Evolutionary conservation across 2,113 vertebrate genomes (phyloP).

Genomic region (Loxodonta africana): DNA sequence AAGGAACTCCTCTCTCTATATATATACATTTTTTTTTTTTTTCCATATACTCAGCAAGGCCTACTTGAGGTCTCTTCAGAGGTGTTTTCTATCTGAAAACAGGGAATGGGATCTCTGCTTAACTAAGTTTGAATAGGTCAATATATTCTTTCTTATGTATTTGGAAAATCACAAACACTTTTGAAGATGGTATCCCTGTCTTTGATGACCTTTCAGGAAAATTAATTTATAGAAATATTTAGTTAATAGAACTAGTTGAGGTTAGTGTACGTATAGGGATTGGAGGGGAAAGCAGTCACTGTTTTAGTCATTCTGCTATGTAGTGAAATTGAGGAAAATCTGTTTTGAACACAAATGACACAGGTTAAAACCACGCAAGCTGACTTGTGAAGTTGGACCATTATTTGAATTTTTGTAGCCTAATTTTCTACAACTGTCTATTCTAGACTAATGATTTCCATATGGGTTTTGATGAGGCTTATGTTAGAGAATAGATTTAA

Average conservation of each 20-base stretch:
- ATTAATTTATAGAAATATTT: not conserved
- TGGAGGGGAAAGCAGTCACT: not conserved
- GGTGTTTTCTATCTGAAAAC: not conserved
- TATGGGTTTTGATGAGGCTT: not conserved
- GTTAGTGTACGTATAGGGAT: not conserved
- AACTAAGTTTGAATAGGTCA: not conserved
- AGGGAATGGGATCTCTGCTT: rapidly evolving
- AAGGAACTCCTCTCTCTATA: no score
- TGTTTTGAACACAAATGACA: not conserved
- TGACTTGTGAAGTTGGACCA: not conserved
- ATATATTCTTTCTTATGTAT: not conserved
- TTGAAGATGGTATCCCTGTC: not conserved
- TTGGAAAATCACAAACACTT: no score
- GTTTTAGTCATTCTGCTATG: not conserved
- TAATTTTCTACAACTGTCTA: not conserved
- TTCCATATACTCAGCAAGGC: not conserved
- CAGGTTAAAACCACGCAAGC: not conserved
- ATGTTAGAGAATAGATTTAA: not conserved
- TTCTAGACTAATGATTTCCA: not conserved
- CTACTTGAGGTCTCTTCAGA: not conserved
- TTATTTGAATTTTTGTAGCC: not conserved
- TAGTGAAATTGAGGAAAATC: not conserved
- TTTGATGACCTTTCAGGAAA: not conserved
- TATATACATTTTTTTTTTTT: not conserved
- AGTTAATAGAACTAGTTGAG: not conserved